Base-by-base conservation (phyloP, 2,797 vertebrate genomes). In the Thamnophis elegans region DNA sequence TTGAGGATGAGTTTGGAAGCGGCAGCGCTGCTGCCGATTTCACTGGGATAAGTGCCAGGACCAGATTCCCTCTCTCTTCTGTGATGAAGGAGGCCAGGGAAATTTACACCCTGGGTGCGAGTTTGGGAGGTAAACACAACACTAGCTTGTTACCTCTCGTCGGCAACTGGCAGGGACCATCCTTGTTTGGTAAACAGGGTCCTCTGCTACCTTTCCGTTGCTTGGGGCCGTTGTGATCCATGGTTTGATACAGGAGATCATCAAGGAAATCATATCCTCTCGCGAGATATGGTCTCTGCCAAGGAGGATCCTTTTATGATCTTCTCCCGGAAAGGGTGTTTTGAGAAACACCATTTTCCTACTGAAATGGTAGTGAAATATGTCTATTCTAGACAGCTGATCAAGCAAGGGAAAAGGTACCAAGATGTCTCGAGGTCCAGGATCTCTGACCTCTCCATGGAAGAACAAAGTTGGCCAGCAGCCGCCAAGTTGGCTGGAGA, bases 91-190 rank as follows among this genome's bases (percentile, higher is more conserved):
- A 5, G 7, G 0, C 13, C 9, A 6, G 14, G 60, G 10, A 42
- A 25, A 3, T 58, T 36, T 0, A 0, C 28, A 28, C 13, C 68
- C 32, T 42, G 32, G 3, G 18, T 4, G 8, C 42, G 68, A 10
- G 32, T 78, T 32, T n/a, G 68, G n/a, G n/a, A 28, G n/a, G 13
- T 32, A 68, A 32, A 68, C 5, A 16, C n/a, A 16, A 32, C 28
- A 36, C 16, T 32, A 42, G 91, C 0, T 11, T 0, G 54, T 14
- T 42, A 0, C 13, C 0, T 86, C 16, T n/a, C 51, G 2, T 22
- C 0, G 0, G 88, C 0, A 18, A 28, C 2, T 0, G 12, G 4
- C 26, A 53, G 51, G 56, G 2, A 18, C 6, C 7, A 5, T 11
- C 3, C 68, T 78, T 42, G 68, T 78, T 20, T 18, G 18, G 3